Evolutionary conservation across 2,888 invertebrate species (phyloP), one percentile per base, ranked within the genome.

Genomic region (Orgyia antiqua): DNA sequence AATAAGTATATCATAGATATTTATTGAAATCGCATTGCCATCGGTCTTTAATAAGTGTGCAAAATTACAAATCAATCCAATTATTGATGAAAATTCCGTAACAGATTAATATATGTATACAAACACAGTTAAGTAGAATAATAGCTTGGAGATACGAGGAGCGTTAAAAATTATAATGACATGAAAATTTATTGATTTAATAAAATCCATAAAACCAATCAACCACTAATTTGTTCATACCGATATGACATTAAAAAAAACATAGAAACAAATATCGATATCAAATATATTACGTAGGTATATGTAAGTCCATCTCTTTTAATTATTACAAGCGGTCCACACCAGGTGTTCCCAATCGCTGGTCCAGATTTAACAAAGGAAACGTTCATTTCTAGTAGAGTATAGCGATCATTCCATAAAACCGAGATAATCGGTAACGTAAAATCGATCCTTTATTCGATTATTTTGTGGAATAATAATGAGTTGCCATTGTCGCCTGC

Each of bases 391-490:
- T 43, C 53, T 47, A 42, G 48, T 57, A 62, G 66, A 67, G 70
- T 69, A 64, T 58, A 52, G 39, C 49, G 63, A 66, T 66, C 68
- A 61, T 72, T 72, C 70, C 59, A 49, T 51, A 68, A 71, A 73
- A 64, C 54, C 51, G 47, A 69, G 74, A 74, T 74, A 74, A 73
- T 71, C 74, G 66, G 45, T 48, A 41, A 42, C 56, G 51, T 55
- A 48, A 62, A 66, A 67, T 67, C 64, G 64, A 58, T 51, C 60
- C 59, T 58, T 71, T 75, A 51, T 52, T 52, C 51, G 68, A 74
- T 74, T 75, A 74, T 73, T 68, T 70, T 64, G 58, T 64, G 58
- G 73, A 68, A 74, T 75, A 74, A 76, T 76, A 76, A 76, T 68
- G 71, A 77, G 70, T 58, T 59, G 59, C 62, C 55, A 70, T 72